Evolutionary conservation across 2,888 invertebrate species (phyloP), one percentile per base, ranked within the genome.

Genomic region (Hecatera dysodea): DNA sequence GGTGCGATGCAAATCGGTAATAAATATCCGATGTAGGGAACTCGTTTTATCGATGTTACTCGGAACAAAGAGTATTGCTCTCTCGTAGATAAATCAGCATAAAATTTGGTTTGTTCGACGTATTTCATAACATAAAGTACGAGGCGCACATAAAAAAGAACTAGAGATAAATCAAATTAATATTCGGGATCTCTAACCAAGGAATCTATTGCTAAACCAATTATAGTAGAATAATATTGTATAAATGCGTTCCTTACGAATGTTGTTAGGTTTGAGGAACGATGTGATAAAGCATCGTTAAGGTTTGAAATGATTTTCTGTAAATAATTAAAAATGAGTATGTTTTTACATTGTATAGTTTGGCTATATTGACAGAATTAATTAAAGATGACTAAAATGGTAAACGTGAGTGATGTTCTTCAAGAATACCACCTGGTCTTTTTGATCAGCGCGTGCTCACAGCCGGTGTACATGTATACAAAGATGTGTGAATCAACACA

Each of bases 11-110:
- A 82, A 77, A 72, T 68, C 57, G 72, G 85, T 81, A 82, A 87
- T 89, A 87, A 88, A 89, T 88, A 82, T 85, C 75, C 80, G 77
- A 72, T 72, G 81, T 67, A 78, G 68, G 74, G 79, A 81, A 81
- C 74, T 77, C 76, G 60, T 59, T 67, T 50, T 79, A 81, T 78
- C 57, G 74, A 73, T 79, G 74, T 69, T 79, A 72, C 75, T 67
- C 61, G 33, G 57, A 76, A 84, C 78, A 84, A 84, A 84, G 75
- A 75, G 66, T 67, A 66, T 48, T 71, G 69, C 57, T 75, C 52
- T 59, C 61, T 75, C 36, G 72, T 70, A 75, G 64, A 82, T 80
- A 78, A 78, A 84, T 82, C 80, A 75, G 65, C 55, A 55, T 52
- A 72, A 52, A 63, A 67, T 70, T 77, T 72, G n/a, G 44, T 53